Conservation (phyloP, 2,113 vertebrate genomes). For the Bucco capensis region DNA sequence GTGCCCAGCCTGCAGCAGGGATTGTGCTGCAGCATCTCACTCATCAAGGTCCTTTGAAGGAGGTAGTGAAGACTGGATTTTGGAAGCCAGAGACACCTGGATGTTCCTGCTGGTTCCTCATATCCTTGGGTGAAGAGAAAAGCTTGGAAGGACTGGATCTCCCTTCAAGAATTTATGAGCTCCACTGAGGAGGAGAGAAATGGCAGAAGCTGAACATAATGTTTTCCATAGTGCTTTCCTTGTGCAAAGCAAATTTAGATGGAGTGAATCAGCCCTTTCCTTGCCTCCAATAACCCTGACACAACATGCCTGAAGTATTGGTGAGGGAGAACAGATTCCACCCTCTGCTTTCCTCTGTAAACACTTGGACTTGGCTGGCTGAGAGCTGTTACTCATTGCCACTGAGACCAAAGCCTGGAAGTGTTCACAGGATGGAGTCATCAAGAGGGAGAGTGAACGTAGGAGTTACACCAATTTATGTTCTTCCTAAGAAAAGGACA, state of each 20-base stretch:
- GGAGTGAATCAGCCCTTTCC: background rate
- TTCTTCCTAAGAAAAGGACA: slow-evolving; percentile 21
- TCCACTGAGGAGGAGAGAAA: background rate
- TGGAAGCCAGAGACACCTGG: background rate
- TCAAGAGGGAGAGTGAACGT: slow-evolving; percentile 1
- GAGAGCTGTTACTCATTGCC: background rate
- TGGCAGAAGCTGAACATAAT: background rate
- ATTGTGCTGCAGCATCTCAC: rapidly evolving
- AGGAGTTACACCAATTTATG: background rate
- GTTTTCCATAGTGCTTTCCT: background rate
- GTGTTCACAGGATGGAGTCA: background rate
- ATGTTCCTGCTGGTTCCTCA: background rate
- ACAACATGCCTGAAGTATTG: background rate
- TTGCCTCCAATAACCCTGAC: background rate
- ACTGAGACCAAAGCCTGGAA: background rate
- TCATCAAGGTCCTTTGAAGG: background rate
- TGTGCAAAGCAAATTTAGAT: background rate
- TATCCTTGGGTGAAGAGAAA: background rate
- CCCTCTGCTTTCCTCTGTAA: background rate
- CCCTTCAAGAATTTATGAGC: background rate
- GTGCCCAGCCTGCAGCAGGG: background rate
- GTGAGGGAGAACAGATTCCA: background rate
- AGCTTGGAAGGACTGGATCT: background rate
- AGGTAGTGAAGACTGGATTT: background rate
- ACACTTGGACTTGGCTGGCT: background rate